Conservation (phyloP, 2,113 vertebrate species). For the Chelonoidis abingdonii region DNA sequence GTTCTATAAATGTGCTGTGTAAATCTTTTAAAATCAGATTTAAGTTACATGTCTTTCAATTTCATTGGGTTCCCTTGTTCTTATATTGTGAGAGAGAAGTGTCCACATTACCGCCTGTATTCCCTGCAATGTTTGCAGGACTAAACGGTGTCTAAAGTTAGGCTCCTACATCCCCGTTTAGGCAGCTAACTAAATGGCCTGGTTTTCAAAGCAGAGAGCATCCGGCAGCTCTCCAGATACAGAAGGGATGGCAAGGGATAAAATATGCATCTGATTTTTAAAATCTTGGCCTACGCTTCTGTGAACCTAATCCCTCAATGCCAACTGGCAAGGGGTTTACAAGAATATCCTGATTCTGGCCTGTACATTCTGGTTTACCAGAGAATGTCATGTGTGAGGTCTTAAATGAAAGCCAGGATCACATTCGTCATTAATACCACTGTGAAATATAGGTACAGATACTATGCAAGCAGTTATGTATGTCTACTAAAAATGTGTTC, state of each 20-base stretch:
- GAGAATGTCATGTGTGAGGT: not conserved
- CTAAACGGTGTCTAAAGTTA: not conserved
- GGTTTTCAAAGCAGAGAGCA: not conserved
- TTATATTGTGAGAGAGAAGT: not conserved
- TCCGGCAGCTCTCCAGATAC: not conserved
- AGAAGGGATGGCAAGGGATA: not conserved
- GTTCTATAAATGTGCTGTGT: constrained; percentile 59
- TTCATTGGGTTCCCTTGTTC: constrained; percentile 31
- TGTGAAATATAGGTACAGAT: not conserved
- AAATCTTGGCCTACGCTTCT: not conserved
- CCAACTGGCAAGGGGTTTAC: no score
- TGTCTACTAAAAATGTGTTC: not conserved
- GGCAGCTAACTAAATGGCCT: not conserved
- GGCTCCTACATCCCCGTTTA: not conserved
- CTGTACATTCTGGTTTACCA: not conserved
- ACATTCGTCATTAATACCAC: not conserved
- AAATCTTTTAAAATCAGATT: constrained; percentile 65
- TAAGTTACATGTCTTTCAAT: constrained; percentile 56
- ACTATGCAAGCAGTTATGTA: not conserved
- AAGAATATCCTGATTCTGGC: not conserved
- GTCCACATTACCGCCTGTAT: not conserved
- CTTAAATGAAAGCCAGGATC: not conserved
- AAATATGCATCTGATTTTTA: not conserved
- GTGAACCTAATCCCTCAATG: no score
- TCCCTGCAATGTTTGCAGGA: not conserved